Conservation (phyloP, 2,113 vertebrate genomes). For the Seriola rivoliana region DNA sequence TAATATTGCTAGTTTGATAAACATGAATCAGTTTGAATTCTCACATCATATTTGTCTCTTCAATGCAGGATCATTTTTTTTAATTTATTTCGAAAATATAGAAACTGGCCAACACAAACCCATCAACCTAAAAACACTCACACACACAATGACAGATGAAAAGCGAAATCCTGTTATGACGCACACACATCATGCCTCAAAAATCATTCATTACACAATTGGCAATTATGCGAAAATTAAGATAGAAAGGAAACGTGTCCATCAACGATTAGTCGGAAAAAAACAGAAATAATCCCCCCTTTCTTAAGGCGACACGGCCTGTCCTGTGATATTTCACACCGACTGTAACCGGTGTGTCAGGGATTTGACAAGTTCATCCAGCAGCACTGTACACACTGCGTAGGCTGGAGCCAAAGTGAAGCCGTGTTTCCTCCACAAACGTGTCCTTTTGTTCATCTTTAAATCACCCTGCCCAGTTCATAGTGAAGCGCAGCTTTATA, state of each 20-base stretch:
- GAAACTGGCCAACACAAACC: neutral
- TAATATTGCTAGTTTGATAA: neutral
- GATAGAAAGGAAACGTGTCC: slow-evolving; percentile 1
- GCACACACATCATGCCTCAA: slow-evolving; percentile 6
- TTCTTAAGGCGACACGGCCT: neutral
- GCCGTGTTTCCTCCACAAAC: slow-evolving; percentile 31
- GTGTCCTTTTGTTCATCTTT: slow-evolving; percentile 35
- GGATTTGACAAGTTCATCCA: slow-evolving; percentile 16
- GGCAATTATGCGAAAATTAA: slow-evolving; percentile 8
- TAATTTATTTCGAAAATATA: too few species aligned
- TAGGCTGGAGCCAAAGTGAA: slow-evolving; percentile 16
- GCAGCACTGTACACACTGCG: slow-evolving; percentile 1
- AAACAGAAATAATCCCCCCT: neutral
- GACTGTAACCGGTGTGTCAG: neutral
- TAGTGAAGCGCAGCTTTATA: slow-evolving; percentile 18
- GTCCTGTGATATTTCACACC: slow-evolving; percentile 23
- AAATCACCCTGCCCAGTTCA: slow-evolving; percentile 23
- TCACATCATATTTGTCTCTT: neutral
- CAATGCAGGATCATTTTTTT: neutral
- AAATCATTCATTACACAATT: neutral
- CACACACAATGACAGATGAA: slow-evolving; percentile 5
- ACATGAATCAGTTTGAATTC: neutral
- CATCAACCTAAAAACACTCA: neutral
- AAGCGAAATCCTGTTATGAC: slow-evolving; percentile 9
- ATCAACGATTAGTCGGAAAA: neutral